These are phyloP conservation scores for Parazoanthus darwini DNA, from an alignment of 92 coral and sea anemone genomes.

Conservation along the genomic window DNA sequence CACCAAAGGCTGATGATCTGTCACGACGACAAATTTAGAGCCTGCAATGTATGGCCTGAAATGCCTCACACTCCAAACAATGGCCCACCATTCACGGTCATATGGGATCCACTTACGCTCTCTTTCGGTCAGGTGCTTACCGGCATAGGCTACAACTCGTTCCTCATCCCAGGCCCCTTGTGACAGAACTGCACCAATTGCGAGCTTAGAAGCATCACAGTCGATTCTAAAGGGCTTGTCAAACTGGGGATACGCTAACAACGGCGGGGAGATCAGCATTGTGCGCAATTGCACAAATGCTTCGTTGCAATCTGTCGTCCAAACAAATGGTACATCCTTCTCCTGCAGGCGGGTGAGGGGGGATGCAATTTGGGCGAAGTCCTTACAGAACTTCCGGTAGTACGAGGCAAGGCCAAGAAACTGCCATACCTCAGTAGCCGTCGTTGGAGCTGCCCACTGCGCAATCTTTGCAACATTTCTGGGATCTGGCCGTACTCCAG, in stretches of 20 bases:
- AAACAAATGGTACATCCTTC: slow-evolving; percentile 37
- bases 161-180: slow-evolving; percentile 19
- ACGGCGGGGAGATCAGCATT: slow-evolving; percentile 33
- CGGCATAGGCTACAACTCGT: slow-evolving; percentile 21
- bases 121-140: slow-evolving; percentile 31
- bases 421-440: slow-evolving; percentile 36
- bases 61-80: slow-evolving; percentile 40
- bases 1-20: slow-evolving; percentile 41
- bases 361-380: slow-evolving; percentile 42
- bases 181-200: slow-evolving; percentile 47
- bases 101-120: slow-evolving; percentile 35
- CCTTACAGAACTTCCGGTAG: slow-evolving; percentile 44
- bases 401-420: slow-evolving; percentile 44
- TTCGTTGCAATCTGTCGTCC: slow-evolving; percentile 33
- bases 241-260: slow-evolving; percentile 36
- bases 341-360: slow-evolving; percentile 34
- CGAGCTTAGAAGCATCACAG: slow-evolving; percentile 48
- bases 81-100: slow-evolving; percentile 48
- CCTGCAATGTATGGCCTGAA: slow-evolving; percentile 38
- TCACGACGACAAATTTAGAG: background rate
- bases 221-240: slow-evolving; percentile 35
- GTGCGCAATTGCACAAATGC: slow-evolving; percentile 20
- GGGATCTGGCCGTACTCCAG: slow-evolving; percentile 30
- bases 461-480: slow-evolving; percentile 18
- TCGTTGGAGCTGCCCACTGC: slow-evolving; percentile 36